These are phyloP conservation scores for Sylvia atricapilla DNA, from an alignment of 2,113 vertebrate genomes.

Conservation along the genomic window DNA sequence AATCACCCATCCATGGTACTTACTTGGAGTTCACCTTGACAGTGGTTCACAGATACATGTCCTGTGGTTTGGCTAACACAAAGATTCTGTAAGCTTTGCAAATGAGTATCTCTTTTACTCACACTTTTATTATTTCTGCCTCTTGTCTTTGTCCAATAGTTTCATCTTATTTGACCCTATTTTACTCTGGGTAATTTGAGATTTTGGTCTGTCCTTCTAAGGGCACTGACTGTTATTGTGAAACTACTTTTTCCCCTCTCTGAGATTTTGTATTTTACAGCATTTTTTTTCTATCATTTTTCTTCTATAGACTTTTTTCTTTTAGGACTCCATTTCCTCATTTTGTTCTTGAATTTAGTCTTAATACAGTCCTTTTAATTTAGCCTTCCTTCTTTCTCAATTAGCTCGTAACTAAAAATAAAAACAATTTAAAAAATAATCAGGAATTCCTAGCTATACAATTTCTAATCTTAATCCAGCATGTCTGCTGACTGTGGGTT, in stretches of 20 bases:
- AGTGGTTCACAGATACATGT: not conserved
- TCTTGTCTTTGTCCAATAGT: not conserved
- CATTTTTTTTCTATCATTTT: not conserved
- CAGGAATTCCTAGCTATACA: not conserved
- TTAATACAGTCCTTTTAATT: not conserved
- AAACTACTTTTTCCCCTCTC: not conserved
- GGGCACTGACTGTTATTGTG: not conserved
- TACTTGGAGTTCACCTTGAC: not conserved
- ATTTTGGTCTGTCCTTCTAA: not conserved
- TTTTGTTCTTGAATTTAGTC: not conserved
- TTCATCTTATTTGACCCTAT: not conserved
- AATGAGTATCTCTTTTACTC: not conserved
- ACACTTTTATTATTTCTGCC: not conserved
- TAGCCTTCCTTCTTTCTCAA: not conserved
- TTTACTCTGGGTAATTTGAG: not conserved
- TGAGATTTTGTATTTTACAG: not conserved
- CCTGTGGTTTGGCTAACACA: not conserved
- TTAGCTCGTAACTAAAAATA: not conserved
- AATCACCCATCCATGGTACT: not conserved
- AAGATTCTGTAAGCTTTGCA: not conserved
- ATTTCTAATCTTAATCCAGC: slow-evolving; percentile 2
- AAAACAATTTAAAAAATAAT: not conserved
- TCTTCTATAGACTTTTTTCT: not conserved
- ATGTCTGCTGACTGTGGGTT: not conserved
- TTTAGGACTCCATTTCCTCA: not conserved